phyloP scores from a whole-genome alignment of 2,113 vertebrate genomes.

The Sarotherodon lohbergeri region DNA sequence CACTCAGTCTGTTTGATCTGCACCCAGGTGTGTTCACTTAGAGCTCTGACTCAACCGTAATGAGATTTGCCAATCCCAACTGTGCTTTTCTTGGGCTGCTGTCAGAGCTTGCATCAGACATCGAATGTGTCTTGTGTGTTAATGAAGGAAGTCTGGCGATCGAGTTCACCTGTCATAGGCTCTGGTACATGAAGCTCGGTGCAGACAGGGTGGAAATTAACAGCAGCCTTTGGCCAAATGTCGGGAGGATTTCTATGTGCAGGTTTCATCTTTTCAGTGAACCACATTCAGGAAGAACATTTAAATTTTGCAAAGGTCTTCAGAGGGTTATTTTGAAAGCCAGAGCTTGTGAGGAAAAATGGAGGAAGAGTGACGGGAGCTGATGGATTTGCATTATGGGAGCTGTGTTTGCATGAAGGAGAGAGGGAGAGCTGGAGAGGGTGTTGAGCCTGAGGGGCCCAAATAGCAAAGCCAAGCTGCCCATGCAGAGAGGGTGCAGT shows the following conservation, averaged over 20 bases:
- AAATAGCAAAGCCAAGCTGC: slow-evolving; percentile 41
- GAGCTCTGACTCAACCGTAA: slow-evolving; percentile 49
- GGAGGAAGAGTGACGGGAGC: background rate
- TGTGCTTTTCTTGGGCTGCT: background rate
- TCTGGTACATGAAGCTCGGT: background rate
- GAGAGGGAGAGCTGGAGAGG: background rate
- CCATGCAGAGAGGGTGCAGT: slow-evolving; percentile 46
- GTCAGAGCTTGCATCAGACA: background rate
- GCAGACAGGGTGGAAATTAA: background rate
- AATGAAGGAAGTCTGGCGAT: slow-evolving; percentile 6
- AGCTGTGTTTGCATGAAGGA: background rate
- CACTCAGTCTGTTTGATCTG: slow-evolving; percentile 48
- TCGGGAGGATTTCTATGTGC: background rate
- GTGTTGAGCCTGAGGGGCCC: background rate
- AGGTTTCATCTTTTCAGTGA: background rate
- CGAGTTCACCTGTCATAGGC: background rate
- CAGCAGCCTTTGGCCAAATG: background rate
- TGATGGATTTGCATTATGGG: slow-evolving; percentile 17
- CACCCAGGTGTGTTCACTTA: slow-evolving; percentile 63
- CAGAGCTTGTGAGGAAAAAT: background rate
- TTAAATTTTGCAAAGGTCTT: background rate
- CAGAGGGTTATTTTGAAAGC: background rate
- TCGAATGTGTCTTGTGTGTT: background rate
- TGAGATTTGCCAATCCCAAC: slow-evolving; percentile 43
- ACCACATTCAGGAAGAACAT: background rate